phyloP scores from a whole-genome alignment of 2,888 invertebrate species.

The Cheilosia pagana region DNA sequence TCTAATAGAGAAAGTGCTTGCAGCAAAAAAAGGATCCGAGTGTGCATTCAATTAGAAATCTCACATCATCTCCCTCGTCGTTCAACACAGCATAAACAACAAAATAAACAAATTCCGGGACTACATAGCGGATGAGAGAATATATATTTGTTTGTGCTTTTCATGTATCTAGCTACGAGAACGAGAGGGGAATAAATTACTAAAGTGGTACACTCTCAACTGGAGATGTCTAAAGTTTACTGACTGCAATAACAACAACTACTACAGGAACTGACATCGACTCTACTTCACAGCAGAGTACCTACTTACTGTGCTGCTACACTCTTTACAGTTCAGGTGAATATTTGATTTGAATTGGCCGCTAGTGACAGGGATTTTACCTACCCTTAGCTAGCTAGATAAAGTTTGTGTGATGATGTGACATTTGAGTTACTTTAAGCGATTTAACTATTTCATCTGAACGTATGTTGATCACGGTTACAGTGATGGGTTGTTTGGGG shows the following conservation, averaged over 20 bases:
- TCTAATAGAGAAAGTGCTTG: conserved; percentile 53
- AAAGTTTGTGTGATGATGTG: conserved; percentile 1
- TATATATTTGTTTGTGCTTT: conserved; percentile 55
- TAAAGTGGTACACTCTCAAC: conserved; percentile 66
- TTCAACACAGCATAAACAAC: conserved; percentile 31
- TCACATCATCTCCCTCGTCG: conserved; percentile 17
- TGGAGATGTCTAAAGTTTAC: conserved; percentile 63
- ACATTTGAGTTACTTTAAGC: conserved; percentile 34
- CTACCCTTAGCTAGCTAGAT: neutral
- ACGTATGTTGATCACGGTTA: conserved; percentile 51
- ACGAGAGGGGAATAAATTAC: conserved; percentile 76
- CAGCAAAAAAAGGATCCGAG: conserved; percentile 54
- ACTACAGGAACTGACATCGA: conserved; percentile 45
- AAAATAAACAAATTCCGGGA: conserved; percentile 53
- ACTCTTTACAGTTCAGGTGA: conserved; percentile 69
- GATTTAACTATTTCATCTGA: conserved; percentile 32
- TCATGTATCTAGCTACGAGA: conserved; percentile 33
- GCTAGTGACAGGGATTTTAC: conserved; percentile 67
- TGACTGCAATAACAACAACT: conserved; percentile 32
- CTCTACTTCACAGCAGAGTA: conserved; percentile 9
- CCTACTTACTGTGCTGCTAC: conserved; percentile 33
- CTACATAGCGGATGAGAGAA: conserved; percentile 62
- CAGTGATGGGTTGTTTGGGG: conserved; percentile 21
- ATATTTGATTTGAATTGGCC: conserved; percentile 75
- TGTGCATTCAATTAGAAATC: conserved; percentile 61